phyloP scores from a whole-genome alignment of 2,888 invertebrate genomes.

The Plusia festucae region DNA sequence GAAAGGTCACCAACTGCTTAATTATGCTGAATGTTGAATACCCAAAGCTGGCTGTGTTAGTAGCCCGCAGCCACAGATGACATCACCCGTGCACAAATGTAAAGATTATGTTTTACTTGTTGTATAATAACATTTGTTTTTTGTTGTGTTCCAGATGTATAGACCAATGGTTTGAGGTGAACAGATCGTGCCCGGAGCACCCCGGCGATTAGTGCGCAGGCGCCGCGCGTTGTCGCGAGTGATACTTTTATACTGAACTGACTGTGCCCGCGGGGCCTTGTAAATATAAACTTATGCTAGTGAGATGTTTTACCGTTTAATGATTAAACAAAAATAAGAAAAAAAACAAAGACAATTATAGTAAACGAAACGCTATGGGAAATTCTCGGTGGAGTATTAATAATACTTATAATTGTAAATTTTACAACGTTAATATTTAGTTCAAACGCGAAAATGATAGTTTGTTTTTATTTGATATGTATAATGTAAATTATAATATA shows the following conservation, averaged over 20 bases:
- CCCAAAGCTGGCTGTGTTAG: no score
- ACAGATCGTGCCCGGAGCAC: conserved; percentile 99
- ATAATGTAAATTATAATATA: conserved; percentile 71
- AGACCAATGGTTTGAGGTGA: conserved; percentile 99
- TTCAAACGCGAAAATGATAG: conserved; percentile 70
- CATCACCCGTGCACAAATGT: background rate
- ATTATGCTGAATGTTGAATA: no score
- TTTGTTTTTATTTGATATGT: conserved; percentile 73
- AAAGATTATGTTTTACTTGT: background rate
- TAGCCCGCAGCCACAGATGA: no score
- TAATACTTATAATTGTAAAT: conserved; percentile 75
- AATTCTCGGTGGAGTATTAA: conserved; percentile 81
- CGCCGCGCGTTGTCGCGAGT: conserved; percentile 82
- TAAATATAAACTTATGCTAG: conserved; percentile 85
- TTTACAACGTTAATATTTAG: conserved; percentile 78
- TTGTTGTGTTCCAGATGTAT: conserved; percentile 95
- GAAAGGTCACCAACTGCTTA: no score
- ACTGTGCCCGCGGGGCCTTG: conserved; percentile 80
- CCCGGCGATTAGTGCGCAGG: conserved; percentile 96
- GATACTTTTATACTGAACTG: conserved; percentile 86
- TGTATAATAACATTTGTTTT: conserved; percentile 22
- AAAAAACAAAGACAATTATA: conserved; percentile 82
- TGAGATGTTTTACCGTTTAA: conserved; percentile 87
- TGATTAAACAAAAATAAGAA: conserved; percentile 75
- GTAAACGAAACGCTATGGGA: conserved; percentile 73